A percentile compares a stretch with the other conserved stretches of the same genome.
phyloP scores from a whole-genome alignment of 2,113 vertebrate genomes.

The Scomber japonicus region DNA sequence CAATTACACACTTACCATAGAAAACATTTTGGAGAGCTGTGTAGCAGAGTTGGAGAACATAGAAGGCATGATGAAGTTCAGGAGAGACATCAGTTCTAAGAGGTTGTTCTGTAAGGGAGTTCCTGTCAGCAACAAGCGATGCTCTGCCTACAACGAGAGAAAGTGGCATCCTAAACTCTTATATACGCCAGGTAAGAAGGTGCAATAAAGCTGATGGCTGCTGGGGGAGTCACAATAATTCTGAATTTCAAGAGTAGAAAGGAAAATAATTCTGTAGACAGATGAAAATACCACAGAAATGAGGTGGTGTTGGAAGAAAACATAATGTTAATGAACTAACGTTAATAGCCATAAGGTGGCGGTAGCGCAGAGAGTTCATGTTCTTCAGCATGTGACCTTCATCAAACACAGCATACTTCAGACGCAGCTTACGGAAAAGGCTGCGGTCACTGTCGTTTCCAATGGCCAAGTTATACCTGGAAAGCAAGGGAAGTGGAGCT shows the following conservation, averaged over 20 bases:
- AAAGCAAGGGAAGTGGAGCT: background rate
- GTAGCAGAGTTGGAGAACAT: slow-evolving; percentile 96
- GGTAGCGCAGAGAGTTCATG: slow-evolving; percentile 95
- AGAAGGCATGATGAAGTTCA: slow-evolving; percentile 99
- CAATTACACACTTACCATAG: slow-evolving; percentile 82
- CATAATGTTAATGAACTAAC: slow-evolving; percentile 56
- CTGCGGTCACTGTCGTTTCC: slow-evolving; percentile 91
- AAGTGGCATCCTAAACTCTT: background rate
- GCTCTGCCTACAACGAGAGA: slow-evolving; percentile 86
- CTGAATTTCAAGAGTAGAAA: background rate
- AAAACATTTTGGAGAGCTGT: slow-evolving; percentile 96
- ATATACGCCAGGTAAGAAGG: background rate
- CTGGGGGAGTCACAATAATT: too few species aligned
- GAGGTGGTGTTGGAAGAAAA: background rate
- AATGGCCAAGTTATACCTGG: slow-evolving; percentile 93
- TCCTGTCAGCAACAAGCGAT: slow-evolving; percentile 94
- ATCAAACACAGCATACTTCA: slow-evolving; percentile 95
- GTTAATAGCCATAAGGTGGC: slow-evolving; percentile 96
- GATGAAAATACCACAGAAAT: background rate
- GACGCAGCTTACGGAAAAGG: slow-evolving; percentile 90
- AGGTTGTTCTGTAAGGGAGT: slow-evolving; percentile 98
- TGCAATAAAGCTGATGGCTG: too few species aligned
- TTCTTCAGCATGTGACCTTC: slow-evolving; percentile 99
- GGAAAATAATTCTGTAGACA: background rate
- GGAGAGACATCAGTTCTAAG: slow-evolving; percentile 94